Conservation (phyloP, 2,797 vertebrate genomes). For the Clarias laeviceps region DNA sequence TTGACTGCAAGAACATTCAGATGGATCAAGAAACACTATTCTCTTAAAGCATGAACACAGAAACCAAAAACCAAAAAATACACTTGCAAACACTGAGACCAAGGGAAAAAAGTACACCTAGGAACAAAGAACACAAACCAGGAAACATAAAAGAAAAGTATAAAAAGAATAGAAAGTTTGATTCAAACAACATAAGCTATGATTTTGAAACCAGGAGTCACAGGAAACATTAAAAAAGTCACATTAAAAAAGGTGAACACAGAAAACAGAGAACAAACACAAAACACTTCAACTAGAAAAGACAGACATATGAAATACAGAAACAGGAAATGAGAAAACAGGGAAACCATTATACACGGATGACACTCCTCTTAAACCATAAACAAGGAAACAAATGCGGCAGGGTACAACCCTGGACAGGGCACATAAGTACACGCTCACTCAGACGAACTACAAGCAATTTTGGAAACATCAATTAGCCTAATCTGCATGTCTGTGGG, state of each 20-base stretch:
- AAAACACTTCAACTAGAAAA: not conserved
- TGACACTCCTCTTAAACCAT: not conserved
- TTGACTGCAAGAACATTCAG: too few species aligned
- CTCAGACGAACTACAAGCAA: too few species aligned
- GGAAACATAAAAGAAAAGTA: not conserved
- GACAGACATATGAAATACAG: not conserved
- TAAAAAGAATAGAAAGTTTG: not conserved
- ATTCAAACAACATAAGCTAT: not conserved
- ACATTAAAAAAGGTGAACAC: not conserved
- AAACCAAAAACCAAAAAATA: not conserved
- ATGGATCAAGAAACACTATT: not conserved
- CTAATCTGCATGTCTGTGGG: too few species aligned
- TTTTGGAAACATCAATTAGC: too few species aligned
- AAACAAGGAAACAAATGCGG: not conserved
- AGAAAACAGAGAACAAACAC: not conserved
- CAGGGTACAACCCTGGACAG: too few species aligned
- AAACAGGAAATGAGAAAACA: not conserved
- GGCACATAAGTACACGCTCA: too few species aligned
- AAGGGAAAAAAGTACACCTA: not conserved
- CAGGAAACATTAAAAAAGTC: not conserved
- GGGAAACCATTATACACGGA: not conserved
- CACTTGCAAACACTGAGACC: not conserved
- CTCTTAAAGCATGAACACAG: not conserved
- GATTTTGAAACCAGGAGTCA: too few species aligned
- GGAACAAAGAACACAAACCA: not conserved